Percentiles rank a stretch among this genome's conserved stretches.
Evolutionary conservation across 2,888 invertebrate genomes (phyloP).

Genomic region (Noctua janthina): DNA sequence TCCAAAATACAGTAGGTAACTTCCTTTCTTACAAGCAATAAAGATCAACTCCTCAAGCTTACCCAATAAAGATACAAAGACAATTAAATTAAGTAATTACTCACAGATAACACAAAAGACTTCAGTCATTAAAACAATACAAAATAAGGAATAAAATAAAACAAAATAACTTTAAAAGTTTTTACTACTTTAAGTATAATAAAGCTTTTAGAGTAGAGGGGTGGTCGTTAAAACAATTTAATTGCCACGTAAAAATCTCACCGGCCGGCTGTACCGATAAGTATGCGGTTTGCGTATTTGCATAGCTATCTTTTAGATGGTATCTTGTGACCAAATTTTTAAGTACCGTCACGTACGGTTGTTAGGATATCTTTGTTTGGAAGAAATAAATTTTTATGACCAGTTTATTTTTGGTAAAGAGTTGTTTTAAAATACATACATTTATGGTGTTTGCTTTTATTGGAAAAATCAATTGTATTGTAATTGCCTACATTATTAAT

Average conservation of each 20-base stretch:
- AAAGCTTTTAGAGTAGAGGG: constrained; percentile 61
- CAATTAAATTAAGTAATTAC: constrained; percentile 50
- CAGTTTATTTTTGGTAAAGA: constrained; percentile 16
- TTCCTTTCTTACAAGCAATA: not conserved
- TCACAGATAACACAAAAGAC: constrained; percentile 48
- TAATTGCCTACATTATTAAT: not conserved
- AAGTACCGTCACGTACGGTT: constrained; percentile 63
- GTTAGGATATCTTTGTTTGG: constrained; percentile 42
- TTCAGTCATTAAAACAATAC: constrained; percentile 52
- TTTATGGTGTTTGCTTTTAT: not conserved
- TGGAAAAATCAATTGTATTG: not conserved
- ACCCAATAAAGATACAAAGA: constrained; percentile 51
- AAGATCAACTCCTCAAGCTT: constrained; percentile 33
- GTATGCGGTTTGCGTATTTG: constrained; percentile 71
- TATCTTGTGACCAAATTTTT: constrained; percentile 71
- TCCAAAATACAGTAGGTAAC: not conserved
- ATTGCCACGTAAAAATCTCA: constrained; percentile 71
- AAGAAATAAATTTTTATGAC: constrained; percentile 23
- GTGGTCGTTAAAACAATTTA: constrained; percentile 69
- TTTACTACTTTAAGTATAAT: constrained; percentile 60
- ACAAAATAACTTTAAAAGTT: constrained; percentile 55
- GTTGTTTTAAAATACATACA: not conserved
- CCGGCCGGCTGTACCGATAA: constrained; percentile 66
- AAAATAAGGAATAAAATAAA: constrained; percentile 42
- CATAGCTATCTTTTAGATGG: constrained; percentile 77